Conservation (phyloP, 2,113 vertebrate genomes). For the Microcebus griseorufus region DNA sequence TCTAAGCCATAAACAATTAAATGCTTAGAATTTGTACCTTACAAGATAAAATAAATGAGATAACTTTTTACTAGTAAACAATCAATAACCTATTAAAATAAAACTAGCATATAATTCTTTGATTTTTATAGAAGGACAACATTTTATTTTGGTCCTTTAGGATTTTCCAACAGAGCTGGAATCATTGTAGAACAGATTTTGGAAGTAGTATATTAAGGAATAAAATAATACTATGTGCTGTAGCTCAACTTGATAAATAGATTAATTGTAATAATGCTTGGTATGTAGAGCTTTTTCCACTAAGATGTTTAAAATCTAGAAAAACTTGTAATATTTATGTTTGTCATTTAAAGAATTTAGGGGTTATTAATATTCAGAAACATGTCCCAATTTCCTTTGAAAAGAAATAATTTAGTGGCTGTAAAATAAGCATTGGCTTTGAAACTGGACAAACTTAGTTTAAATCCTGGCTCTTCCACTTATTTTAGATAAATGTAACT, state of each 20-base stretch:
- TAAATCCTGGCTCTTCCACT: constrained; percentile 14
- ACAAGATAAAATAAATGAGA: constrained; percentile 68
- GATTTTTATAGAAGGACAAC: constrained; percentile 3
- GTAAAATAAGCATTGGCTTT: background rate
- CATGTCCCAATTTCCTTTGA: background rate
- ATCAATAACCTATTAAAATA: constrained; percentile 72
- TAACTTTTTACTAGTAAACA: constrained; percentile 68
- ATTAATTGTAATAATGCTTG: constrained; percentile 31
- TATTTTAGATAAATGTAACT: background rate
- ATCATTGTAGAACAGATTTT: constrained; percentile 35
- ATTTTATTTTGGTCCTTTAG: constrained; percentile 37
- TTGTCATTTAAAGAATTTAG: constrained; percentile 17
- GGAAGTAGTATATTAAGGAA: background rate
- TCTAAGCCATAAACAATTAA: constrained; percentile 58
- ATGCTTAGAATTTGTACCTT: constrained; percentile 51
- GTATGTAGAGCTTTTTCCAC: background rate
- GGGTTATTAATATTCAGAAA: constrained; percentile 56
- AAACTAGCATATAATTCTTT: background rate
- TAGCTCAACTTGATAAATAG: constrained; percentile 50
- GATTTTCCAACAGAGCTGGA: background rate
- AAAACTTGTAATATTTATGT: constrained; percentile 34
- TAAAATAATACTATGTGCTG: background rate
- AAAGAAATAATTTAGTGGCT: background rate
- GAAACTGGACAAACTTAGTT: background rate
- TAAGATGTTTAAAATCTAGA: constrained; percentile 31